Evolutionary conservation across 2,797 vertebrate species (phyloP).

Genomic region (Antrozous pallidus): DNA sequence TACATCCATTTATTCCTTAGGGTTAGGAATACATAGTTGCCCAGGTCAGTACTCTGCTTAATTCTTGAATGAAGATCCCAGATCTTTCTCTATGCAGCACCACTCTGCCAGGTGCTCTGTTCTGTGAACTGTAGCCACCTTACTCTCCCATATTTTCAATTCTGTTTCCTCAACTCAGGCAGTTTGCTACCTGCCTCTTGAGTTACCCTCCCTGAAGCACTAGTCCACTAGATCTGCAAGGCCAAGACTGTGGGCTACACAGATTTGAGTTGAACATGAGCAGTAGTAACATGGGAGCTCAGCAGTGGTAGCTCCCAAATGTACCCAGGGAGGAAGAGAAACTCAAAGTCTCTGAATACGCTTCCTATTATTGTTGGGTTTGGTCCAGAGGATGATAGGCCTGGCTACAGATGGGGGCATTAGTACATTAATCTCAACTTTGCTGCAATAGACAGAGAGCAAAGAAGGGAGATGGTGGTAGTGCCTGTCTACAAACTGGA

Average conservation of each 20-base stretch:
- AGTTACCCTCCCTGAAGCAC: neutral
- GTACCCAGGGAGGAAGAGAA: neutral
- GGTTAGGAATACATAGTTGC: neutral
- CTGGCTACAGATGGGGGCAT: neutral
- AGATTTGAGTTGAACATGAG: neutral
- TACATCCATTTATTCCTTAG: neutral
- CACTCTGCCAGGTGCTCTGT: neutral
- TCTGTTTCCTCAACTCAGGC: neutral
- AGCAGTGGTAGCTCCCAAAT: neutral
- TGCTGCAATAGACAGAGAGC: neutral
- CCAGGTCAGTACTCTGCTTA: neutral
- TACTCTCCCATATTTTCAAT: neutral
- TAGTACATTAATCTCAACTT: neutral
- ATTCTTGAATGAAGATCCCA: neutral
- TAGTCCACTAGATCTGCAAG: no score
- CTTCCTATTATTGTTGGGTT: neutral
- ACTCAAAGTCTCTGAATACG: neutral
- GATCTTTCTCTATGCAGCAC: neutral
- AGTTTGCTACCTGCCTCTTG: neutral
- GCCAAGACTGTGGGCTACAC: no score
- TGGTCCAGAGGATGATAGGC: neutral
- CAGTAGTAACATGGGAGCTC: neutral
- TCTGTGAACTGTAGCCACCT: neutral
- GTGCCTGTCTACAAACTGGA: neutral
- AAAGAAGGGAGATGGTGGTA: neutral